Conservation (phyloP, 2,797 vertebrate genomes). For the Huso huso region DNA sequence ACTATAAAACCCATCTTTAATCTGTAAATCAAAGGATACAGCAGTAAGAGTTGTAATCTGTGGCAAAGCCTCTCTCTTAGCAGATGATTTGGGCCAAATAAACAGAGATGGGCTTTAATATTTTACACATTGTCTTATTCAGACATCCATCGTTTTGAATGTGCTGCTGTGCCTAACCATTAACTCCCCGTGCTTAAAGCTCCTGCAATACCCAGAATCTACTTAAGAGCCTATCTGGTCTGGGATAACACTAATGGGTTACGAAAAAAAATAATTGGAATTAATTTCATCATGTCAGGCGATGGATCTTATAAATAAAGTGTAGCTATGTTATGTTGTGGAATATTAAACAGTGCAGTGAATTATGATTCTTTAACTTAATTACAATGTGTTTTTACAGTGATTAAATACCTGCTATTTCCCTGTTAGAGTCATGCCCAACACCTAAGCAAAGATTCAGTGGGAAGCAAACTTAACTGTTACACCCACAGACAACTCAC, state of each 20-base stretch:
- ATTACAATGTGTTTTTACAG: too few species aligned
- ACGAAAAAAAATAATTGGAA: neutral
- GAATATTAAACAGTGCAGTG: too few species aligned
- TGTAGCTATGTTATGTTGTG: too few species aligned
- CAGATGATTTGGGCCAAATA: slow-evolving; percentile 48
- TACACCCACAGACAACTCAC: too few species aligned
- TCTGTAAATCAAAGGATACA: slow-evolving; percentile 48
- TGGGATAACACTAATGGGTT: slow-evolving; percentile 23
- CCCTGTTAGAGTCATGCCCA: too few species aligned
- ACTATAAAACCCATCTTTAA: slow-evolving; percentile 52
- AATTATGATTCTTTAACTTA: too few species aligned
- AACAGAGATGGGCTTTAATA: slow-evolving; percentile 35
- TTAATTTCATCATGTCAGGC: too few species aligned
- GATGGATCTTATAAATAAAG: too few species aligned
- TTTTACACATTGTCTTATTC: slow-evolving; percentile 38
- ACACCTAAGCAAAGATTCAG: too few species aligned
- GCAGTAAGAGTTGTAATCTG: slow-evolving; percentile 51
- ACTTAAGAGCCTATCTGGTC: slow-evolving; percentile 19
- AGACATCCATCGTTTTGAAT: too few species aligned
- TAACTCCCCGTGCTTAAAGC: slow-evolving; percentile 15
- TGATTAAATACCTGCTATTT: too few species aligned
- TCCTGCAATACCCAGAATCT: slow-evolving; percentile 26
- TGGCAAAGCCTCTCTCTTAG: slow-evolving; percentile 42
- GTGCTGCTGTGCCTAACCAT: neutral
- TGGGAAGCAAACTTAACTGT: too few species aligned